phyloP scores from a whole-genome alignment of 2,888 invertebrate genomes.

The Nymphalis urticae region DNA sequence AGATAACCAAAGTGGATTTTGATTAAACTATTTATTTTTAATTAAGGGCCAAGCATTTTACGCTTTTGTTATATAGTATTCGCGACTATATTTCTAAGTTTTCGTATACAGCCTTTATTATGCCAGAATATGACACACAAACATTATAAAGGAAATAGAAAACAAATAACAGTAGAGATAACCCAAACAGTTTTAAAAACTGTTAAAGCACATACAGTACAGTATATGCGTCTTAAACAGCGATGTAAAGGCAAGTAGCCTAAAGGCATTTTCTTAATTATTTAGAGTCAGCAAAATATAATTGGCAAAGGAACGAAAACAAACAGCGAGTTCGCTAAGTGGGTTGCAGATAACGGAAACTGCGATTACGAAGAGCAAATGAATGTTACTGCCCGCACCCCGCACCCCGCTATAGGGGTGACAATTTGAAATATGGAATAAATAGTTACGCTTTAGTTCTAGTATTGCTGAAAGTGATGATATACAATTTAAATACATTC shows the following conservation, averaged over 20 bases:
- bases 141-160: no score
- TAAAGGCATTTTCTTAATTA: slow-evolving; percentile 39
- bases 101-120: no score
- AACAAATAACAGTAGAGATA: background rate
- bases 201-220: slow-evolving; percentile 12
- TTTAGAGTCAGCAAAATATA: slow-evolving; percentile 40
- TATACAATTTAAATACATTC: background rate
- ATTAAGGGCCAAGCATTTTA: no score
- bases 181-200: slow-evolving; percentile 4
- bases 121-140: no score
- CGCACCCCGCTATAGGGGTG: slow-evolving; percentile 52
- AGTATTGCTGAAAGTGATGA: background rate
- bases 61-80: no score
- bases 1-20: no score
- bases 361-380: slow-evolving; percentile 65
- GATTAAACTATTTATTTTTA: no score
- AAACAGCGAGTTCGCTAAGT: slow-evolving; percentile 60
- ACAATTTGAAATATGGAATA: slow-evolving; percentile 25
- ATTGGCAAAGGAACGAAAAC: slow-evolving; percentile 42
- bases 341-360: slow-evolving; percentile 66
- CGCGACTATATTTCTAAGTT: no score
- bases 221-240: slow-evolving; percentile 30
- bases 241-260: slow-evolving; percentile 36
- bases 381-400: slow-evolving; percentile 55
- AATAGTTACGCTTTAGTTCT: background rate